Evolutionary conservation across 2,797 vertebrate genomes (phyloP).

Genomic region (Trachops cirrhosus): DNA sequence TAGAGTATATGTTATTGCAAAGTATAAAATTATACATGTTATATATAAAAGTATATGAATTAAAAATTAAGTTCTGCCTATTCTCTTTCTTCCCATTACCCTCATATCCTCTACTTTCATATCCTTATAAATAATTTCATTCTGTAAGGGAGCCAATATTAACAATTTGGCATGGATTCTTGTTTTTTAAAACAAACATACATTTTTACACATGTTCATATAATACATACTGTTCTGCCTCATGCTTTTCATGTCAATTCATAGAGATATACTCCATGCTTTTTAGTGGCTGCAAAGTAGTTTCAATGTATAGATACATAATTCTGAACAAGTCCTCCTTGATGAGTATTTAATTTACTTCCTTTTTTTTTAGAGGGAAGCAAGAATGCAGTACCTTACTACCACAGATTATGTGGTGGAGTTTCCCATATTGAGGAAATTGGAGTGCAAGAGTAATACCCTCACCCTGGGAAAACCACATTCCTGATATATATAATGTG

Average conservation of each 20-base stretch:
- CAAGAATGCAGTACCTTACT: not conserved
- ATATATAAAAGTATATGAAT: not conserved
- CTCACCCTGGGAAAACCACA: not conserved
- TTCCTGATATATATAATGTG: not conserved
- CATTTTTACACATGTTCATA: not conserved
- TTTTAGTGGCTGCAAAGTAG: not conserved
- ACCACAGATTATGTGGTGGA: not conserved
- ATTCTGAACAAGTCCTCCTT: not conserved
- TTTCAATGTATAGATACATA: not conserved
- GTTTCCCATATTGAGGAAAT: not conserved
- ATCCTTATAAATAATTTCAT: not conserved
- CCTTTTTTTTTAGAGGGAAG: not conserved
- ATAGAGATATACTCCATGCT: not conserved
- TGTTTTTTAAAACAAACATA: not conserved
- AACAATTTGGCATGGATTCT: not conserved
- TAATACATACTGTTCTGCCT: not conserved
- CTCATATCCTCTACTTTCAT: not conserved
- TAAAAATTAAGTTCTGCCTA: not conserved
- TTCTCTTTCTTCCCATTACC: not conserved
- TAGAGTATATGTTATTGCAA: not conserved
- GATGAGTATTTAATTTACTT: not conserved
- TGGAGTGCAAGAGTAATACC: not conserved
- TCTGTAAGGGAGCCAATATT: not conserved
- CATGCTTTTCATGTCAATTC: not conserved
- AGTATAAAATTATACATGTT: not conserved